phyloP scores from a whole-genome alignment of 2,888 invertebrate genomes.

The Odontothrips loti region DNA sequence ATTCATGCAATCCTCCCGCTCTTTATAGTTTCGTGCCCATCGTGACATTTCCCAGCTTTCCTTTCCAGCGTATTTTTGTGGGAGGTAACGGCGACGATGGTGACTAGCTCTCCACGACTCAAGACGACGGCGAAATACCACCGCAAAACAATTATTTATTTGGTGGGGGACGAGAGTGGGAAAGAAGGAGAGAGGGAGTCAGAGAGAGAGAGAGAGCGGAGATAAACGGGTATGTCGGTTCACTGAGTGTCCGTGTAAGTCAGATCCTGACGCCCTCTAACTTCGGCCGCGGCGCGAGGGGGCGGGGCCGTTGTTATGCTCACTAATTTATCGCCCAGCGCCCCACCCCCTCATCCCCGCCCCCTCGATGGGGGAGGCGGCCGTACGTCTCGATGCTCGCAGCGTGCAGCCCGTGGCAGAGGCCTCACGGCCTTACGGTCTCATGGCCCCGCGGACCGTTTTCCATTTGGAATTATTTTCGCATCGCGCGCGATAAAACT shows the following conservation, averaged over 20 bases:
- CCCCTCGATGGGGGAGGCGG: background rate
- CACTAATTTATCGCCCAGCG: conserved; percentile 17
- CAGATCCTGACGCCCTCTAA: conserved; percentile 10
- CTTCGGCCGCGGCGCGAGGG: conserved; percentile 20
- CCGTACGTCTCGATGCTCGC: background rate
- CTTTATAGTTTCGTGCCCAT: too few relatives aligned
- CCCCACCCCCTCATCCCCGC: background rate
- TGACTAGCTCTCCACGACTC: too few relatives aligned
- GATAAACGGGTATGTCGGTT: conserved; percentile 24
- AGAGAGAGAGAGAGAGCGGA: background rate
- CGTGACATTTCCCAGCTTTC: too few relatives aligned
- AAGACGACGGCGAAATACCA: too few relatives aligned
- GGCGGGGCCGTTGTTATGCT: conserved; percentile 22
- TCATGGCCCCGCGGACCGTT: too few relatives aligned
- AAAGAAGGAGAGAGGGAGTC: too few relatives aligned
- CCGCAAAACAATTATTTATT: conserved; percentile 14
- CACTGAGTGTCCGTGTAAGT: conserved; percentile 24
- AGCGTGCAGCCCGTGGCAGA: background rate
- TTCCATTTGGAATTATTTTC: too few relatives aligned
- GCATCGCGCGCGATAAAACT: too few relatives aligned
- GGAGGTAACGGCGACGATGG: too few relatives aligned
- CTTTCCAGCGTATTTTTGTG: too few relatives aligned
- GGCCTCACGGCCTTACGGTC: too few relatives aligned
- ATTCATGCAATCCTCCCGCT: too few relatives aligned
- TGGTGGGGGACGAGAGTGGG: background rate